Percentiles rank a stretch among this genome's conserved stretches.
phyloP scores from a whole-genome alignment of 2,113 vertebrate species.

The Gymnarchus niloticus region DNA sequence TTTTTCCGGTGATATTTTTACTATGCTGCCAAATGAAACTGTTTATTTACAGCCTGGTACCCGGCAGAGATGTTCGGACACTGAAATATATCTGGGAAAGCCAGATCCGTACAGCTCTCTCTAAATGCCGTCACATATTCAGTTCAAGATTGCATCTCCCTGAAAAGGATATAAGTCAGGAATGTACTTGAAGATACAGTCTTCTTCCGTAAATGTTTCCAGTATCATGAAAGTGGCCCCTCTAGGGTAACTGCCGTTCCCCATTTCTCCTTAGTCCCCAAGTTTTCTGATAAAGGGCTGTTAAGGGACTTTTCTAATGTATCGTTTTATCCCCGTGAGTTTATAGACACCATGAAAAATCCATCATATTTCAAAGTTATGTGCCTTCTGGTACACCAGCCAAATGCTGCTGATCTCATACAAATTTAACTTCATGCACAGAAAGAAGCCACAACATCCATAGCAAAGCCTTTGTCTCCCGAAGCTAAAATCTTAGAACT shows the following conservation, averaged over 20 bases:
- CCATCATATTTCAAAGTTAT: not conserved
- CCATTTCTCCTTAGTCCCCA: not conserved
- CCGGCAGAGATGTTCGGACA: not conserved
- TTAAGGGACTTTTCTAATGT: not conserved
- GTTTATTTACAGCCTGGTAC: not conserved
- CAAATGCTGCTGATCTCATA: not conserved
- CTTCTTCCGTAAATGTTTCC: not conserved
- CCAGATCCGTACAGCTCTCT: not conserved
- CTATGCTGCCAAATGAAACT: not conserved
- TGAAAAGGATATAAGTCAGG: not conserved
- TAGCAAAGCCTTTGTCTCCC: not conserved
- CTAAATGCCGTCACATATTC: not conserved
- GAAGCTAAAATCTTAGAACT: not conserved
- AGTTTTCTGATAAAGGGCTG: not conserved
- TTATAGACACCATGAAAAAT: not conserved
- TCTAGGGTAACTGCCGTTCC: not conserved
- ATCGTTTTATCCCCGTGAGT: not conserved
- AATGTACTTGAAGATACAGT: not conserved
- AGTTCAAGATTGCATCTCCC: not conserved
- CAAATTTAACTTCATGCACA: not conserved
- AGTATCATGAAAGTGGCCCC: not conserved
- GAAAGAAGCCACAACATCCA: not conserved
- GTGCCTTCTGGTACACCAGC: not conserved
- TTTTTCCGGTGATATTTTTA: not conserved
- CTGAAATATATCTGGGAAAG: not conserved